These are phyloP conservation scores for Cydia amplana DNA, from an alignment of 1,140 invertebrate genomes.

Conservation along the genomic window DNA sequence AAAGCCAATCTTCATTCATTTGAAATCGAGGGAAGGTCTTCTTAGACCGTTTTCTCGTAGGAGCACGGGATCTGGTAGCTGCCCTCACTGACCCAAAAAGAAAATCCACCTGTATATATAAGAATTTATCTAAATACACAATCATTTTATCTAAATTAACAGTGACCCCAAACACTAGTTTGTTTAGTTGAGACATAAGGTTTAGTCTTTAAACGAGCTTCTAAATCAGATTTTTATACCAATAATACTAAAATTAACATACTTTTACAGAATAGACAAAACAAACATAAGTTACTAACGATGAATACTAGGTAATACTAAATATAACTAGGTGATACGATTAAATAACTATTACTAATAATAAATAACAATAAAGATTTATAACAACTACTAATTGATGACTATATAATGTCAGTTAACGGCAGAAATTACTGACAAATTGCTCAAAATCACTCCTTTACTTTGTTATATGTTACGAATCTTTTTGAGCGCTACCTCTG, in stretches of 20 bases:
- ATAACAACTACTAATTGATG: not conserved
- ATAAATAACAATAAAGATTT: too few species aligned
- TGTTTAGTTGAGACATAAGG: not conserved
- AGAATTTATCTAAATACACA: too few species aligned
- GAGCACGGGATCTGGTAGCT: too few species aligned
- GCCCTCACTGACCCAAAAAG: too few species aligned
- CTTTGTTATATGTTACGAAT: not conserved
- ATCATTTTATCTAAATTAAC: not conserved
- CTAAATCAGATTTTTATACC: too few species aligned
- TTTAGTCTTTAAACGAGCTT: too few species aligned
- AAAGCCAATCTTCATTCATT: too few species aligned
- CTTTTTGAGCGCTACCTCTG: not conserved
- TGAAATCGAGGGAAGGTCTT: too few species aligned
- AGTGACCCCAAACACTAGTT: not conserved
- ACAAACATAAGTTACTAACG: not conserved
- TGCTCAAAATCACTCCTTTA: not conserved
- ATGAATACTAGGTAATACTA: slow-evolving; percentile 2
- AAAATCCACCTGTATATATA: too few species aligned
- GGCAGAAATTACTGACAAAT: slow-evolving; percentile 28
- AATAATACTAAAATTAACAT: too few species aligned
- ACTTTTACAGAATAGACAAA: too few species aligned
- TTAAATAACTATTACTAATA: not conserved
- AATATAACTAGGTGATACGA: slow-evolving; percentile 1
- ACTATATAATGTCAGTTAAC: not conserved
- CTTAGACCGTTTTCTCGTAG: too few species aligned